phyloP scores from a whole-genome alignment of 2,888 invertebrate genomes.

The Pyrrhosoma nymphula region DNA sequence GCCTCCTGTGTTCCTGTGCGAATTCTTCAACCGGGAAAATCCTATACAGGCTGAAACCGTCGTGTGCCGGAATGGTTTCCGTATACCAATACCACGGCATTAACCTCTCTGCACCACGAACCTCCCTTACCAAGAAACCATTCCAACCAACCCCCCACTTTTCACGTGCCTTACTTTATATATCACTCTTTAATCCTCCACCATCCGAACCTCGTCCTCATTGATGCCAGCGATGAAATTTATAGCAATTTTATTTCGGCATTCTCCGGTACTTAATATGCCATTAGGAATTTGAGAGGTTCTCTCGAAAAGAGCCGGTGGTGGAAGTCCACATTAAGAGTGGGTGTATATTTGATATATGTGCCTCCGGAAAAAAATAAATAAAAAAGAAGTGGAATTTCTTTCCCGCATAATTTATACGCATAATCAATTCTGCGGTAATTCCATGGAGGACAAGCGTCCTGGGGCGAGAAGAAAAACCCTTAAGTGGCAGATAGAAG shows the following conservation, averaged over 20 bases:
- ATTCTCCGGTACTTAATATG: not conserved
- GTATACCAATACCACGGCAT: not conserved
- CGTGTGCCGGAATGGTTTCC: no score
- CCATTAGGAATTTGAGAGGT: slow-evolving; percentile 36
- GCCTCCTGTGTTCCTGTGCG: slow-evolving; percentile 1
- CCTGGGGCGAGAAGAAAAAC: not conserved
- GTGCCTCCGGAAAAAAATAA: not conserved
- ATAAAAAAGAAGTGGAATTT: not conserved
- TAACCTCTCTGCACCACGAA: not conserved
- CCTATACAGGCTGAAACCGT: not conserved
- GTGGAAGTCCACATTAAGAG: not conserved
- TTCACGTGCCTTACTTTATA: not conserved
- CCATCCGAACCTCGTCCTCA: not conserved
- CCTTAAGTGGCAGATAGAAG: not conserved
- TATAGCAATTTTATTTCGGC: slow-evolving; percentile 15
- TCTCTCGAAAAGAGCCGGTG: not conserved
- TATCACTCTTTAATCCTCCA: not conserved
- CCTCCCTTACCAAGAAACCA: not conserved
- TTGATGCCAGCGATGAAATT: not conserved
- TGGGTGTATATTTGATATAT: slow-evolving; percentile 1
- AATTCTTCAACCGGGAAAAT: slow-evolving; percentile 12
- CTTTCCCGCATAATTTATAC: not conserved
- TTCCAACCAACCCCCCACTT: not conserved
- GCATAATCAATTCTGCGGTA: not conserved
- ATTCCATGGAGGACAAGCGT: not conserved